These are phyloP conservation scores for Brachynemurus nebulosus DNA, from an alignment of 2,888 invertebrate genomes.

Conservation along the genomic window DNA sequence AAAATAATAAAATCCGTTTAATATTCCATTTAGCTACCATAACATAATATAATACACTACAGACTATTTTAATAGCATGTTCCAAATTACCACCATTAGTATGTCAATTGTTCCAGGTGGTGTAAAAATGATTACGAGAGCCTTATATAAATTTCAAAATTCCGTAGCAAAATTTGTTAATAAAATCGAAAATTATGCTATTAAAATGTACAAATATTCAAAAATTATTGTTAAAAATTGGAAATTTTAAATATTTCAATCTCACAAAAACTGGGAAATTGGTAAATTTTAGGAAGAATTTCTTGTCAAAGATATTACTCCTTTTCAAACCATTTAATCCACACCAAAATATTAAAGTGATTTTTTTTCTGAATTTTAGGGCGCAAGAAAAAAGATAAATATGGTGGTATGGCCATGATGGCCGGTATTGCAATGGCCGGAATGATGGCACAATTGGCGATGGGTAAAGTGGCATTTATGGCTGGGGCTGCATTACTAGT, in stretches of 20 bases:
- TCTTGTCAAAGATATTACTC: too few relatives aligned
- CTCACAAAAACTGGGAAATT: too few relatives aligned
- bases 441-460: constrained; percentile 49
- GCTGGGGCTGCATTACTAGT: constrained; percentile 52
- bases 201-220: not conserved
- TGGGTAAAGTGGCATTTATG: constrained; percentile 51
- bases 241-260: too few relatives aligned
- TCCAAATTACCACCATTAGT: too few relatives aligned
- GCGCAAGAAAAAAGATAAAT: constrained; percentile 36
- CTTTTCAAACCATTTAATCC: too few relatives aligned
- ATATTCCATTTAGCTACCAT: too few relatives aligned
- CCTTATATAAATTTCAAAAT: not conserved
- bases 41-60: too few relatives aligned
- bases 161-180: not conserved
- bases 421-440: constrained; percentile 46
- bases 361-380: too few relatives aligned
- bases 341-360: too few relatives aligned
- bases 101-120: constrained; percentile 1
- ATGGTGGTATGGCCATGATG: constrained; percentile 40
- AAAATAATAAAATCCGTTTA: too few relatives aligned
- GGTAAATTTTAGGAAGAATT: too few relatives aligned
- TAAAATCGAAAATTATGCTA: not conserved
- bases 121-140: not conserved
- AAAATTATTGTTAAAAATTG: not conserved
- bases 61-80: too few relatives aligned